Conservation (phyloP, 2,797 vertebrate species). For the Peromyscus eremicus region DNA sequence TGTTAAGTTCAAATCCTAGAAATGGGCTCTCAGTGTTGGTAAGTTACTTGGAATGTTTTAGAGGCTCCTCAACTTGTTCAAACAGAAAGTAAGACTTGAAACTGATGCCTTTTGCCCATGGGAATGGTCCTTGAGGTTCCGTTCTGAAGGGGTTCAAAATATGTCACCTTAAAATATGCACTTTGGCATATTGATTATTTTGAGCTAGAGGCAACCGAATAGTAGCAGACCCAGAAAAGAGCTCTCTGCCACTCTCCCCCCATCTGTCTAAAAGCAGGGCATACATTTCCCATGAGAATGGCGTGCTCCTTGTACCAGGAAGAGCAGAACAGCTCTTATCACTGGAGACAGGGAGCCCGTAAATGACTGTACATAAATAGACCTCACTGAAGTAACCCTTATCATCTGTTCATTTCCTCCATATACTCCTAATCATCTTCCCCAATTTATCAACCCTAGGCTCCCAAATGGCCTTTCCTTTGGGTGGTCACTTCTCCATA, state of each 20-base stretch:
- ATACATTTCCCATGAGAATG: conserved; percentile 33
- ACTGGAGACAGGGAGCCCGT: conserved; percentile 8
- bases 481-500: conserved; percentile 22
- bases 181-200: conserved; percentile 11
- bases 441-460: background rate
- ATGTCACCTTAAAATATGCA: background rate
- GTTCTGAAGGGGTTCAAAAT: background rate
- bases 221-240: background rate
- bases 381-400: conserved; percentile 31
- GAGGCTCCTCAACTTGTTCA: background rate
- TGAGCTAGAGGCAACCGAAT: background rate
- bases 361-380: conserved; percentile 21
- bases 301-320: background rate
- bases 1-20: background rate
- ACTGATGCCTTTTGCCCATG: too few relatives aligned
- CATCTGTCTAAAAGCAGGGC: conserved; percentile 13
- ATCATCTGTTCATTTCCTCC: conserved; percentile 30
- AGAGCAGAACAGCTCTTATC: conserved; percentile 45
- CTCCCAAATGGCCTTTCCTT: conserved; percentile 18
- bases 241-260: background rate
- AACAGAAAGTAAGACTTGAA: background rate
- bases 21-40: background rate
- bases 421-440: background rate
- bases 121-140: background rate
- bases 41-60: background rate